These are phyloP conservation scores for Altica lythri DNA, from an alignment of 2,888 invertebrate species.

Conservation along the genomic window DNA sequence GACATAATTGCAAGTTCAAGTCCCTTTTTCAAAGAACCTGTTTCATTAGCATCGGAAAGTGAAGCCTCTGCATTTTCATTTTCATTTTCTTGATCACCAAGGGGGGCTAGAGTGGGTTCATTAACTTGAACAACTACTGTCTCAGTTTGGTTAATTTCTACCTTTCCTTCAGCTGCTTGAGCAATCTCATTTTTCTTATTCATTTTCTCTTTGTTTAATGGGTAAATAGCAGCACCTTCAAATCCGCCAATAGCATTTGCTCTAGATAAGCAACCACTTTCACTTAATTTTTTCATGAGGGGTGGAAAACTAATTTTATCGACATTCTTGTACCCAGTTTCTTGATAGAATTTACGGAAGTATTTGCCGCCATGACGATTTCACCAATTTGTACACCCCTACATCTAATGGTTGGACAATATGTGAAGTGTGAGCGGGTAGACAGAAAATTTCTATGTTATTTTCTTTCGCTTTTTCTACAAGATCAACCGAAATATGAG, in stretches of 20 bases:
- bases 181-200: too few relatives aligned
- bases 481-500: conserved; percentile 22
- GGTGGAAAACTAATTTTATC: conserved; percentile 1
- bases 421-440: conserved; percentile 29
- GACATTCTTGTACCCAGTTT: conserved; percentile 4
- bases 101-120: too few relatives aligned
- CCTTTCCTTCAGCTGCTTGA: too few relatives aligned
- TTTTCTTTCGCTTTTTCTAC: conserved; percentile 24
- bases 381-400: conserved; percentile 26
- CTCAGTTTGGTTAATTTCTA: too few relatives aligned
- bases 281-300: conserved; percentile 11
- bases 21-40: too few relatives aligned
- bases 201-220: too few relatives aligned
- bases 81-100: too few relatives aligned
- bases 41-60: too few relatives aligned
- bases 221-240: too few relatives aligned
- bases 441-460: conserved; percentile 34
- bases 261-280: not conserved
- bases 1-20: too few relatives aligned
- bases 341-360: conserved; percentile 7
- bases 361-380: conserved; percentile 10
- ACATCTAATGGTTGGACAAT: conserved; percentile 30
- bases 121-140: too few relatives aligned
- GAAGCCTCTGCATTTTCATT: too few relatives aligned
- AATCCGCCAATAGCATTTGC: not conserved